Base-by-base conservation (phyloP, 2,113 vertebrate species). In the Chaenogobius annularis region DNA sequence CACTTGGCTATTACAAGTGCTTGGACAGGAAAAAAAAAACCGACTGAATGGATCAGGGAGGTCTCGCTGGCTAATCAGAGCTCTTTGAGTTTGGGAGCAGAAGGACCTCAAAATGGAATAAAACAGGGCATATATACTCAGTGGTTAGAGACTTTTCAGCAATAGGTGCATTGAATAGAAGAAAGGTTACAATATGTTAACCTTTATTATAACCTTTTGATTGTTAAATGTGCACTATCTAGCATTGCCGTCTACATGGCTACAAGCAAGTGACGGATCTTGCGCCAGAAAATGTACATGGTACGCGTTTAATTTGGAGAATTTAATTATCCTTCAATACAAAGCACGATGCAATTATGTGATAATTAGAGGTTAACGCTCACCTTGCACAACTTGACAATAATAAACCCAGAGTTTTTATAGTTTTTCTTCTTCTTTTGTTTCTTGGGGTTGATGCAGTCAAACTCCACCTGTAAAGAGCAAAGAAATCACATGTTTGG, bases 351-450 rank as follows among this genome's bases (percentile, higher is more conserved):
- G n/a, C 11, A 40, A 19, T 17, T 12, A 44, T 26, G 43, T 14
- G 2, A 46, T 47, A 23, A 15, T 65, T 14, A 66, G 17, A 11
- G 26, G 35, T 31, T 40, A 48, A 37, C 0, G 59, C 90, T 94
- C 84, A 99, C 98, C 94, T 96, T 97, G 82, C 97, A 99, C 67
- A 92, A 96, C 79, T 95, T 96, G 56, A 99, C 85, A 35, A 99
- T 88, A 74, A 99, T 97, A 65, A 97, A 75, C 22, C 98, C 98
- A 0, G 98, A 99, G 83, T 99, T 98, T 85, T 96, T 99, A 72
- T 99, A 99, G 73, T 92, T 97, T 85, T 96, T 97, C 86, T 99
- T 99, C 88, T 98, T 99, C 92, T 95, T 98, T 84, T 99, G 96
- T 83, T 99, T 99, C 88, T 99, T 99, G 79, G 97, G 95, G 87